These are phyloP conservation scores for Podarcis lilfordi DNA, from an alignment of 2,797 vertebrate genomes.

Conservation along the genomic window DNA sequence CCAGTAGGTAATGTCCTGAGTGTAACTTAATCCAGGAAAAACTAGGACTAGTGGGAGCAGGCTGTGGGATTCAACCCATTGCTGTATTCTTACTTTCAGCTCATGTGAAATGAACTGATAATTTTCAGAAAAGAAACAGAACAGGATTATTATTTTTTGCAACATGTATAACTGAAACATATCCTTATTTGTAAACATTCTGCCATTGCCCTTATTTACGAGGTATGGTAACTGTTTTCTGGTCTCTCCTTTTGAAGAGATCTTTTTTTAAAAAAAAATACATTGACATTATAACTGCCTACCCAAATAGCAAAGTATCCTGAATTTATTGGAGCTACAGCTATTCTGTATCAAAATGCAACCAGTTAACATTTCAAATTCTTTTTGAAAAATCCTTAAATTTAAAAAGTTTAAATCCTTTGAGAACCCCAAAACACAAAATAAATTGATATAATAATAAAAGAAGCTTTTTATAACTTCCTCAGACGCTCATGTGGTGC, in stretches of 20 bases:
- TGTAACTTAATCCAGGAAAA: not conserved
- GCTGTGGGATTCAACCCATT: not conserved
- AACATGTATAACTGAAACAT: not conserved
- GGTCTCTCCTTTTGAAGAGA: not conserved
- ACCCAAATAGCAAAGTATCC: not conserved
- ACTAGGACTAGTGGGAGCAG: not conserved
- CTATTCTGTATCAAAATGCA: not conserved
- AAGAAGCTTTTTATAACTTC: not conserved
- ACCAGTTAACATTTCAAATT: not conserved
- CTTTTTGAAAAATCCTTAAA: not conserved
- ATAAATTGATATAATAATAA: not conserved
- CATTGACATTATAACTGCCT: not conserved
- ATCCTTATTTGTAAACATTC: not conserved
- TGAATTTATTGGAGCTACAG: not conserved
- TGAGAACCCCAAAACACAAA: not conserved
- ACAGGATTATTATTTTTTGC: too few species aligned
- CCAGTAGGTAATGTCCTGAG: not conserved
- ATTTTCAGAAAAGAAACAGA: not conserved
- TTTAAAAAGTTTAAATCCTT: too few species aligned
- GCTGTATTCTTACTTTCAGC: not conserved
- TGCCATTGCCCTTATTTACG: not conserved
- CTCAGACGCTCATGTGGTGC: not conserved
- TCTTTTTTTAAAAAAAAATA: not conserved
- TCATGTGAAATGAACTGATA: not conserved
- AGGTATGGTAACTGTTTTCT: not conserved